These are phyloP conservation scores for Rhinoraja longicauda DNA, from an alignment of 2,797 vertebrate species.

Conservation along the genomic window DNA sequence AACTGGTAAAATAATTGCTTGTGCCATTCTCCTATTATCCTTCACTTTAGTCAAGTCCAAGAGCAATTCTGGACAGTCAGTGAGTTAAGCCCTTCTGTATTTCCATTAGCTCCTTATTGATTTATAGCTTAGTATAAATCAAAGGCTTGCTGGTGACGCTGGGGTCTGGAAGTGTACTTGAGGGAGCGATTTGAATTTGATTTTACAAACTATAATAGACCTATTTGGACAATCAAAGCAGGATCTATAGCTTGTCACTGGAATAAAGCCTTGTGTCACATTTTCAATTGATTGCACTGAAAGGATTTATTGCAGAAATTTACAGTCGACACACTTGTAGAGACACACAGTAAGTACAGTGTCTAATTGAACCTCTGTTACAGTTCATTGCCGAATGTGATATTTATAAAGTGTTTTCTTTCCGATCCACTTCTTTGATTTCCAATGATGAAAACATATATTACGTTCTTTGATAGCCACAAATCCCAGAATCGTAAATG, in stretches of 20 bases:
- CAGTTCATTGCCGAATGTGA: conserved; percentile 26
- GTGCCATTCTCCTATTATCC: not conserved
- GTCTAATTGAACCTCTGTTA: not conserved
- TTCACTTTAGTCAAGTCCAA: not conserved
- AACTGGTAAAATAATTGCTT: not conserved
- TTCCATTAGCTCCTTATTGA: conserved; percentile 29
- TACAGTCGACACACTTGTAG: not conserved
- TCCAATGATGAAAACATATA: not conserved
- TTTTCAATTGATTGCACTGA: not conserved
- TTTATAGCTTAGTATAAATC: conserved; percentile 5
- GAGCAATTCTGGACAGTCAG: not conserved
- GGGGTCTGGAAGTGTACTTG: conserved; percentile 3
- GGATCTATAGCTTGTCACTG: not conserved
- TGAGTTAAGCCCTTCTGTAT: not conserved
- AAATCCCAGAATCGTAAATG: not conserved
- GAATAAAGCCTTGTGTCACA: conserved; percentile 21
- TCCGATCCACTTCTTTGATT: conserved; percentile 13
- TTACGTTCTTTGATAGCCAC: not conserved
- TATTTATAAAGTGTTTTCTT: conserved; percentile 22
- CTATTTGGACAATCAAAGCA: conserved; percentile 25
- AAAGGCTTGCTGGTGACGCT: conserved; percentile 8
- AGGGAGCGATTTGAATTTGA: conserved; percentile 13
- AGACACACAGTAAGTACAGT: not conserved
- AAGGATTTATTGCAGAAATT: conserved; percentile 5
- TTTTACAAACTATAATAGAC: conserved; percentile 31